A percentile compares a stretch with the other conserved stretches of the same genome.
phyloP scores from a whole-genome alignment of 2,113 vertebrate genomes.

The Bambusicola thoracicus region DNA sequence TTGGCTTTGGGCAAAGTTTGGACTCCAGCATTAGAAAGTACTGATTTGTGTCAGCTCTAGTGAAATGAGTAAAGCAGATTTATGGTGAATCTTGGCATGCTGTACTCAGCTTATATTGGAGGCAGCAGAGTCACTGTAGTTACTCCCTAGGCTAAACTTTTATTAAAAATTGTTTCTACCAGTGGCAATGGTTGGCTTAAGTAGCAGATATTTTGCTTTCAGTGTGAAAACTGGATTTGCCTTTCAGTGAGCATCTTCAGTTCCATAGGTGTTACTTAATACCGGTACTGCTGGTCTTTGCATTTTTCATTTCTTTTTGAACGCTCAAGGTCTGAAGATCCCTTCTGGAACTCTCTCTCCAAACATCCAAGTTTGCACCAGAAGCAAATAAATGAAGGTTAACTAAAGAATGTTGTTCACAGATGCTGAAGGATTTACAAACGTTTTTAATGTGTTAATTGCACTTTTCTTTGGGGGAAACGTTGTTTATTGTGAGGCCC shows the following conservation, averaged over 20 bases:
- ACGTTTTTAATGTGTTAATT: conserved; percentile 49
- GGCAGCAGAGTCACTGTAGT: background rate
- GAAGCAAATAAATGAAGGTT: conserved; percentile 58
- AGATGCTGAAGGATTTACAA: conserved; percentile 24
- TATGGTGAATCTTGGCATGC: background rate
- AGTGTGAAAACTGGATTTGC: background rate
- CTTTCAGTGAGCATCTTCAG: background rate
- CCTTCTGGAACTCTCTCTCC: conserved; percentile 40
- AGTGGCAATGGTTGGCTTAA: background rate
- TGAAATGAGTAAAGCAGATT: background rate
- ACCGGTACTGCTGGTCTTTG: background rate
- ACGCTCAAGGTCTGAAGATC: background rate
- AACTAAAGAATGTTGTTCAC: conserved; percentile 38
- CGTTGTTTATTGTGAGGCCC: conserved; percentile 55
- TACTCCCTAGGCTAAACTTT: background rate
- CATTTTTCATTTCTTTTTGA: background rate
- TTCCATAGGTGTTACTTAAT: background rate
- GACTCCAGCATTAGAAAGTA: background rate
- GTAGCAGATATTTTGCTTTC: background rate
- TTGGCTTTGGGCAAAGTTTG: background rate
- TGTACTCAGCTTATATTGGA: background rate
- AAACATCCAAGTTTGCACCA: conserved; percentile 15
- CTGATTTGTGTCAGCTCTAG: background rate
- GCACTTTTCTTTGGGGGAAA: conserved; percentile 47
- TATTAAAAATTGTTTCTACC: background rate